These are phyloP conservation scores for Xanthia togata DNA, from an alignment of 2,888 invertebrate species.

Conservation along the genomic window DNA sequence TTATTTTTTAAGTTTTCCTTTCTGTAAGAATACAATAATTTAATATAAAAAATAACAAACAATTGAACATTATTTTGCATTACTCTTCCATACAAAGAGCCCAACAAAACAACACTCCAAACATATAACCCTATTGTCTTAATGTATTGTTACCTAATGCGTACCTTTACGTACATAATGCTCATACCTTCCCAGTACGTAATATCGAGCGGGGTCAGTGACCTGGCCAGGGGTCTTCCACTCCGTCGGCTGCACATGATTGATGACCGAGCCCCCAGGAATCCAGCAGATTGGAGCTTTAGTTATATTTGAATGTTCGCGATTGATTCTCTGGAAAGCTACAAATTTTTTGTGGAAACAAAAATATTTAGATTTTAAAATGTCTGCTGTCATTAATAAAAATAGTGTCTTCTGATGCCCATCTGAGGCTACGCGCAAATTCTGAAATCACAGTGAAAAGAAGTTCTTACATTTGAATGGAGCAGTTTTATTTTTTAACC, in stretches of 20 bases:
- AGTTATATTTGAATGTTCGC: constrained; percentile 50
- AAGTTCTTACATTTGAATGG: background rate
- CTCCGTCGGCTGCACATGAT: constrained; percentile 60
- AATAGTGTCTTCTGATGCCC: background rate
- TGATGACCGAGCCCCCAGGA: constrained; percentile 56
- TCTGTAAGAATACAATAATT: too few relatives aligned
- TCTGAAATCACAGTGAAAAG: background rate
- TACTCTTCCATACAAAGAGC: background rate
- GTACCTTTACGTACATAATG: background rate
- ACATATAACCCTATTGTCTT: constrained; percentile 21
- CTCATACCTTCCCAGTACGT: constrained; percentile 21
- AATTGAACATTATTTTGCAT: background rate
- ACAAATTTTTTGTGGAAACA: background rate
- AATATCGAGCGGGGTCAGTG: constrained; percentile 54
- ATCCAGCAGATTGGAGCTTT: constrained; percentile 42
- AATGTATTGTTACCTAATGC: constrained; percentile 13
- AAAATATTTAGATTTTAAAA: background rate
- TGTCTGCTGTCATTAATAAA: background rate
- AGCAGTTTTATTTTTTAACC: background rate
- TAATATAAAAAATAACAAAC: background rate
- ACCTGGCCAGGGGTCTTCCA: constrained; percentile 68
- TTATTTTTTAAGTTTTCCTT: background rate
- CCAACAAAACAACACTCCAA: background rate
- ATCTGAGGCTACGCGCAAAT: background rate
- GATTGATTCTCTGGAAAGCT: constrained; percentile 47